These are phyloP conservation scores for Apostichopus japonicus DNA, from an alignment of 35 echinoderm and acorn worm genomes.

Conservation along the genomic window DNA sequence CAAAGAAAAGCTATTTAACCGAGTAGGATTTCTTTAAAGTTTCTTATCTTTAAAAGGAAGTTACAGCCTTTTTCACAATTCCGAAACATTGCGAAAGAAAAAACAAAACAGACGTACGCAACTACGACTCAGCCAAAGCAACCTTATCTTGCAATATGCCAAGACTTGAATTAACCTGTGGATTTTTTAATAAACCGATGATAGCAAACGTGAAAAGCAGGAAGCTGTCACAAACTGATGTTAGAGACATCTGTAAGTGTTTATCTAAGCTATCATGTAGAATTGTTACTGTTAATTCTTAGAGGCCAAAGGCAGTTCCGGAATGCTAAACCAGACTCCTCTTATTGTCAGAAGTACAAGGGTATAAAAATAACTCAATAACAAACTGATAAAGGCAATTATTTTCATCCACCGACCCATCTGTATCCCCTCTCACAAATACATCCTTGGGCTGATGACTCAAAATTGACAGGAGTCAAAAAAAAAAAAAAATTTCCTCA, in stretches of 20 bases:
- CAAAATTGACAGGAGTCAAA: background rate
- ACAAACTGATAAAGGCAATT: background rate
- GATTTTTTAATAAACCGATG: background rate
- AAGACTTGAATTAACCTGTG: too few relatives aligned
- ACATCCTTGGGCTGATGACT: background rate
- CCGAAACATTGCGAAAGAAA: too few relatives aligned
- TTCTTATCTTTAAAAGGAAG: too few relatives aligned
- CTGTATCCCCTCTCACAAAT: background rate
- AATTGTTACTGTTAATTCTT: background rate
- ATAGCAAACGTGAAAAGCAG: background rate
- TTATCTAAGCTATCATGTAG: background rate
- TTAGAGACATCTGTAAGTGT: background rate
- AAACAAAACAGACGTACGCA: too few relatives aligned
- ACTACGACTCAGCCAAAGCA: too few relatives aligned
- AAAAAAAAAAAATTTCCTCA: too few relatives aligned
- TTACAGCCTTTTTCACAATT: too few relatives aligned
- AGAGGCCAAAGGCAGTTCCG: background rate
- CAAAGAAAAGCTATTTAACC: too few relatives aligned
- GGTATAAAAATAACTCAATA: conserved; percentile 1
- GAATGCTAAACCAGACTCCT: background rate
- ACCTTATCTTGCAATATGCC: too few relatives aligned
- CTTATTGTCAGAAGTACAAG: background rate
- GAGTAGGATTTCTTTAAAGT: too few relatives aligned
- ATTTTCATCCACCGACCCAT: background rate
- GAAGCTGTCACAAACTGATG: background rate